These are phyloP conservation scores for Catonia carolina DNA, from an alignment of 2,888 invertebrate species.

Conservation along the genomic window DNA sequence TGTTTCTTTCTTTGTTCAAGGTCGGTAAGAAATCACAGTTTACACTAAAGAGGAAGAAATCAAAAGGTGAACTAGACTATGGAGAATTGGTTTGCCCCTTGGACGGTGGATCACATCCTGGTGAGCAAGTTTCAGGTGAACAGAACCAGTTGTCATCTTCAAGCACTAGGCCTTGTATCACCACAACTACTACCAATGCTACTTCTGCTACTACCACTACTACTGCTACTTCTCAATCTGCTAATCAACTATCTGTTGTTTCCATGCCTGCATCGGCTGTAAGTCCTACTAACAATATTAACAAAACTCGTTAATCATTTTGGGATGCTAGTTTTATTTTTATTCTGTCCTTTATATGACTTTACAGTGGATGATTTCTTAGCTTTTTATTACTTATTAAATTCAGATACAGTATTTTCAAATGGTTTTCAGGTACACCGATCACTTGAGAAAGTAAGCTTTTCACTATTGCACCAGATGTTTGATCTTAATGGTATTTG, in stretches of 20 bases:
- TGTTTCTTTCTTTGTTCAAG: constrained; percentile 44
- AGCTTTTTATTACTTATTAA: too few relatives aligned
- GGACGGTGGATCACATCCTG: constrained; percentile 37
- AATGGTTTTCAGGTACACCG: too few relatives aligned
- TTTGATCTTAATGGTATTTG: too few relatives aligned
- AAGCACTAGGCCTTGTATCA: not conserved
- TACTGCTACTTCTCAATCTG: not conserved
- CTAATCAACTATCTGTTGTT: not conserved
- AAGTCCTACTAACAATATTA: constrained; percentile 5
- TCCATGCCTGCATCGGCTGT: constrained; percentile 4
- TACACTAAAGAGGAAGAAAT: constrained; percentile 75
- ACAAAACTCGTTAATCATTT: too few relatives aligned
- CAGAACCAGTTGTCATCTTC: constrained; percentile 1
- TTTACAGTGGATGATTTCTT: too few relatives aligned
- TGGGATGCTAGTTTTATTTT: too few relatives aligned
- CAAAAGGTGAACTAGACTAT: constrained; percentile 68
- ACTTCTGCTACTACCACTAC: too few relatives aligned
- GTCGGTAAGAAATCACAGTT: constrained; percentile 82
- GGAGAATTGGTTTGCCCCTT: constrained; percentile 86
- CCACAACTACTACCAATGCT: not conserved
- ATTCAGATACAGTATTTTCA: too few relatives aligned
- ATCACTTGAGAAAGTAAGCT: too few relatives aligned
- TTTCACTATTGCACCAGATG: too few relatives aligned
- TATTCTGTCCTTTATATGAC: too few relatives aligned
- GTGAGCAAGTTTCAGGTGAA: constrained; percentile 10